Evolutionary conservation across 2,113 vertebrate species (phyloP).

Genomic region (Mixornis gularis): DNA sequence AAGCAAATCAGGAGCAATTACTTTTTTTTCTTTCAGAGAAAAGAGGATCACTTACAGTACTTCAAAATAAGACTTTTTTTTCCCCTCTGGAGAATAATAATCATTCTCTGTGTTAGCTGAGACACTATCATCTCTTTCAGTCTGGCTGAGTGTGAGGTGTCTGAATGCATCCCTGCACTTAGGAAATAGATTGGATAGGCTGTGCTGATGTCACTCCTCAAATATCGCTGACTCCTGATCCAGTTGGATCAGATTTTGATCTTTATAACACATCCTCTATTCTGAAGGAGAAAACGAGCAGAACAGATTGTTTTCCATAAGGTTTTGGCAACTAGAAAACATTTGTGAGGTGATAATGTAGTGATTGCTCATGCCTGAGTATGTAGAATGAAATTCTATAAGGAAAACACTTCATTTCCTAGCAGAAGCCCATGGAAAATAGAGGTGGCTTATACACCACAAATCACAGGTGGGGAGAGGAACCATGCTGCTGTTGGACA

Average conservation of each 20-base stretch:
- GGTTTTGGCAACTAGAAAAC: neutral
- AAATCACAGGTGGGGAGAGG: neutral
- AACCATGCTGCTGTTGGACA: neutral
- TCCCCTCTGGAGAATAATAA: neutral
- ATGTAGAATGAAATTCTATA: neutral
- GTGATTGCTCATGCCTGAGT: neutral
- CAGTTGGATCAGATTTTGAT: neutral
- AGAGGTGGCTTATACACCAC: neutral
- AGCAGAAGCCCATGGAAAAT: neutral
- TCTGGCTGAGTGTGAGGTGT: neutral
- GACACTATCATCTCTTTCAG: neutral
- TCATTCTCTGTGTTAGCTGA: neutral
- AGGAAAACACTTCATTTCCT: conserved; percentile 38
- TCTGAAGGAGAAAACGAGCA: neutral
- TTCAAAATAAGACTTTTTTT: neutral
- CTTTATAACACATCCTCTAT: neutral
- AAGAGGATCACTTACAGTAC: neutral
- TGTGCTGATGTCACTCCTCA: neutral
- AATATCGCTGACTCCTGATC: neutral
- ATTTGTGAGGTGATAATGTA: neutral
- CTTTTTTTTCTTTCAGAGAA: neutral
- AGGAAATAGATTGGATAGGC: neutral
- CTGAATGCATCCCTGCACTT: neutral
- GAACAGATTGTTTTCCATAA: neutral
- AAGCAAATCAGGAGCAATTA: conserved; percentile 24